Evolutionary conservation across 2,888 invertebrate species (phyloP), one percentile per base, ranked within the genome.

Genomic region (Sussaba pulchella): DNA sequence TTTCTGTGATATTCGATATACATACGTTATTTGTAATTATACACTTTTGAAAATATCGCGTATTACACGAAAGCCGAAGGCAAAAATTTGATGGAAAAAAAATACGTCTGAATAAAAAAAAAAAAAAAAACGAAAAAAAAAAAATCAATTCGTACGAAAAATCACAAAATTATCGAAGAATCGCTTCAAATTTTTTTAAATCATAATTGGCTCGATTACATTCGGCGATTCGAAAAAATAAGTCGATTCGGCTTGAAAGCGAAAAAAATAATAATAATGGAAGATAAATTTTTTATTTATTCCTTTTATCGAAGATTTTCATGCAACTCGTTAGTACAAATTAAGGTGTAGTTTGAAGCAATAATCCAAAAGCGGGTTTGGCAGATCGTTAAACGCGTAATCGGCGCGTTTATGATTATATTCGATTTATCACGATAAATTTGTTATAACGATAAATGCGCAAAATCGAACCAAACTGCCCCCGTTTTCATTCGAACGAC

Each of bases 1-100:
- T 81, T 81, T 81, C 81, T 81, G 81, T 81, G 81, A 81, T 81
- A 81, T 77, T 77, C 70, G 61, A 80, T 79, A 76, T 59, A 78
- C 66, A 57, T 71, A 64, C 26, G 45, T 64, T 26, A 64, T 45
- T 45, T 17, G 47, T 50, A 59, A 61, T 71, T 61, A 47, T 61
- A 50, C 24, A 39, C 24, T 57, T 31, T 45, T 45, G 39, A 39
- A 24, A 64, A 36, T 36, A 63, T 17, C 66, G 67, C 52, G 67
- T 39, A n/a, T 50, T 21, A 19, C 36, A 26, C 17, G 19, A 21
- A 47, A 50, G 19, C 47, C 50, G 31, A 6, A 31, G 6, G 2
- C 31, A 31, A 6, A 31, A 31, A 31, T 31, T 6, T 2, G 31
- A 31, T 19, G 21, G 9, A 41, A 41, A 21, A 41, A 10, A 41